Evolutionary conservation across 1,140 invertebrate genomes (phyloP).

Genomic region (Cheumatopsyche charites): DNA sequence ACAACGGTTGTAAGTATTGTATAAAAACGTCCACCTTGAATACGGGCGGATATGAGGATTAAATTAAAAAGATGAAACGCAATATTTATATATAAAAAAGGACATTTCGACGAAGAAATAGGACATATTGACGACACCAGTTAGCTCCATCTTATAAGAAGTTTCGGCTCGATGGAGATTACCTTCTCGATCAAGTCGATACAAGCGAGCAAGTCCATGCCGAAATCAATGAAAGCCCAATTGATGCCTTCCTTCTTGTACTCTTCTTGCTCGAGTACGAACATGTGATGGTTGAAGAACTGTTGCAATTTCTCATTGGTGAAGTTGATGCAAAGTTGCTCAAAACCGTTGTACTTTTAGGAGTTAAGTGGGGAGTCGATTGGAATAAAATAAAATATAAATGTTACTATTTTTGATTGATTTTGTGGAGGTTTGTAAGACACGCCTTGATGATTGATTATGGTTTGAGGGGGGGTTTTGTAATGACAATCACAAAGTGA

Average conservation of each 20-base stretch:
- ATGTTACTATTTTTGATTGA: neutral
- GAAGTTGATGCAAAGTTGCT: conserved; percentile 99
- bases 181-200: conserved; percentile 98
- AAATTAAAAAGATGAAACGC: too few relatives aligned
- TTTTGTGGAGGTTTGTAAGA: conserved; percentile 2
- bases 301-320: conserved; percentile 97
- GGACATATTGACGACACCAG: conserved; percentile 29
- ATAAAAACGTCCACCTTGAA: too few relatives aligned
- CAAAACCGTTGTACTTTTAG: conserved; percentile 93
- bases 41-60: neutral
- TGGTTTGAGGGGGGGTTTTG: conserved; percentile 2
- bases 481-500: conserved; percentile 4
- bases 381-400: neutral
- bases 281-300: conserved; percentile 99
- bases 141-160: conserved; percentile 34
- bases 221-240: conserved; percentile 97
- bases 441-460: conserved; percentile 10
- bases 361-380: neutral
- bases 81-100: neutral
- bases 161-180: conserved; percentile 51
- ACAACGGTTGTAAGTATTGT: neutral
- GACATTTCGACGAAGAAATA: neutral
- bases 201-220: conserved; percentile 96
- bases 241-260: conserved; percentile 95
- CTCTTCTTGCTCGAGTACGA: conserved; percentile 97